Evolutionary conservation across 2,888 invertebrate genomes (phyloP).

Genomic region (Dyspetes luteomarginatus): DNA sequence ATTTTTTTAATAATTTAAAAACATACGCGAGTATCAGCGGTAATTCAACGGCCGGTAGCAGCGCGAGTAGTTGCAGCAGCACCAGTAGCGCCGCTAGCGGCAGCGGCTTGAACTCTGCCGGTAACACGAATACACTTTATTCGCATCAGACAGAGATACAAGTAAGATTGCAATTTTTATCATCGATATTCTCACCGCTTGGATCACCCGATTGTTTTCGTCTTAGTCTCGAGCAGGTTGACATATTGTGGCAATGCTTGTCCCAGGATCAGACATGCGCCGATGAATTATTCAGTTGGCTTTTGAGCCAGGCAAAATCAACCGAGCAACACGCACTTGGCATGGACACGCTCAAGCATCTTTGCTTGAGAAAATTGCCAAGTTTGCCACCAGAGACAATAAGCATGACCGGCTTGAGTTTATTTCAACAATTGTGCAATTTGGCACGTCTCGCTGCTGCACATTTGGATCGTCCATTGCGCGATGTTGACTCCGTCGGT

Average conservation of each 20-base stretch:
- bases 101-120: constrained; percentile 71
- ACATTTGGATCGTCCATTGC: constrained; percentile 83
- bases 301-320: constrained; percentile 95
- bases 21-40: constrained; percentile 86
- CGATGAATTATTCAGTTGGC: constrained; percentile 97
- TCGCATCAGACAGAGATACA: constrained; percentile 95
- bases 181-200: constrained; percentile 95
- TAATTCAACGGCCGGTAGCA: constrained; percentile 72
- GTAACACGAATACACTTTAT: constrained; percentile 83
- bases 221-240: constrained; percentile 93
- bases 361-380: constrained; percentile 95
- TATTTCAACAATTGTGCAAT: constrained; percentile 96
- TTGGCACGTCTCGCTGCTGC: constrained; percentile 92
- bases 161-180: constrained; percentile 95
- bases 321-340: constrained; percentile 96
- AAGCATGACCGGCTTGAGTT: constrained; percentile 94
- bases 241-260: constrained; percentile 95
- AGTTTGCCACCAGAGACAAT: constrained; percentile 94
- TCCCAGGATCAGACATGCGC: constrained; percentile 93
- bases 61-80: constrained; percentile 46
- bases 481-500: constrained; percentile 87
- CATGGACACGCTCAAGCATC: constrained; percentile 92
- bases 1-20: constrained; percentile 94
- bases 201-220: constrained; percentile 96
- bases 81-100: constrained; percentile 65